Conservation (phyloP, 2,797 vertebrate species). For the Malacoctenus gilli region DNA sequence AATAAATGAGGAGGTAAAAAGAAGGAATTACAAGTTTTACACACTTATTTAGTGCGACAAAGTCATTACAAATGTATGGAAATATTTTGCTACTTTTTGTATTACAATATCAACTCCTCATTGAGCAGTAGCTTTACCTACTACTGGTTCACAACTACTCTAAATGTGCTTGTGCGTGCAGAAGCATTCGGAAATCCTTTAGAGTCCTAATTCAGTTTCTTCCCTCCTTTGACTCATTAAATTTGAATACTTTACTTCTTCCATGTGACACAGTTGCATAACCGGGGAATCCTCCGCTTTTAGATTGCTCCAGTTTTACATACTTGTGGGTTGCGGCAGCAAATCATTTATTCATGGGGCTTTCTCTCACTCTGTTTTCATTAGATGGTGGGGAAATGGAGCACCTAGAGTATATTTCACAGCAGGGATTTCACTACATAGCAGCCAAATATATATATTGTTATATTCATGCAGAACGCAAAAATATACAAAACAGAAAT, state of each 20-base stretch:
- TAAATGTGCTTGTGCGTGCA: background rate
- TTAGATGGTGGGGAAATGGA: slow-evolving; percentile 37
- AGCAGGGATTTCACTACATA: slow-evolving; percentile 20
- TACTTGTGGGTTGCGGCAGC: slow-evolving; percentile 50
- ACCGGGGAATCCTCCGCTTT: slow-evolving; percentile 47
- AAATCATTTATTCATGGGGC: slow-evolving; percentile 62
- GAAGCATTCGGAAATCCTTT: slow-evolving; percentile 5
- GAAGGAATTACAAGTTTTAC: too few relatives aligned
- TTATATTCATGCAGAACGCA: too few relatives aligned
- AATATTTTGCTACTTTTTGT: too few relatives aligned
- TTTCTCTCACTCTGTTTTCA: slow-evolving; percentile 47
- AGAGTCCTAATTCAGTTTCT: slow-evolving; percentile 6
- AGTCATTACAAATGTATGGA: too few relatives aligned
- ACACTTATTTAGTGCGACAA: too few relatives aligned
- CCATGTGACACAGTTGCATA: slow-evolving; percentile 42
- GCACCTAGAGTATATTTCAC: slow-evolving; percentile 26
- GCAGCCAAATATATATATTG: too few relatives aligned
- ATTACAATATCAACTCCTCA: too few relatives aligned
- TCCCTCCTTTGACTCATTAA: slow-evolving; percentile 34
- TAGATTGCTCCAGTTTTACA: slow-evolving; percentile 55
- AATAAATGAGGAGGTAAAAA: too few relatives aligned
- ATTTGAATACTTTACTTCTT: slow-evolving; percentile 12
- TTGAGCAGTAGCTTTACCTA: too few relatives aligned
- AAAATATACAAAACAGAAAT: background rate
- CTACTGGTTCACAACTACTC: too few relatives aligned